Evolutionary conservation across 2,888 invertebrate species (phyloP), one percentile per base, ranked within the genome.

Genomic region (Prionchulus punctatus): DNA sequence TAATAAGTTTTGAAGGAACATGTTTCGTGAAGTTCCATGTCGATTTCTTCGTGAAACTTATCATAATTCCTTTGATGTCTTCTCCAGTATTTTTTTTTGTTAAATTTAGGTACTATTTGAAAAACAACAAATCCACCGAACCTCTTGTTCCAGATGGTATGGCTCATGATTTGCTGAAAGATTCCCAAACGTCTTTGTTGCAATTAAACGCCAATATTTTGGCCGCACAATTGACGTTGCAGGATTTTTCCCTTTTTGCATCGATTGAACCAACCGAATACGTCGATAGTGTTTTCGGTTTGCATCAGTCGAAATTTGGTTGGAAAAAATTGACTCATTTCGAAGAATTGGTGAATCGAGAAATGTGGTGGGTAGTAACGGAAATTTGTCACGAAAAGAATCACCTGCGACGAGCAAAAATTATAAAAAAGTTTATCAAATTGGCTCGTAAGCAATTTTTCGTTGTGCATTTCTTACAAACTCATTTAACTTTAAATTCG

Each of bases 351-450:
- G 94, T 94, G 58, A 98, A 99, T 75, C 83, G 86, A 65, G 96
- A 99, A 54, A 70, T 69, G 68, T 70, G 66, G 74, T 99, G 98
- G 98, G 96, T 98, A 21, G 91, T 94, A 2, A 91, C 92, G 18
- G 98, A 98, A 76, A 86, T 99, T 45, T 90, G 92, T 65, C 82
- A 82, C 60, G 98, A 99, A 73, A 83, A 84, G 68, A 91, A 86
- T 60, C 85, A 91, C 54, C 68, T 73, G 60, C 81, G 89, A 58
- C 79, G 98, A 60, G 89, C 88, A 76, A 92, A 92, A 78, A 87
- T 94, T 62, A 84, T 99, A 61, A 99, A 99, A 74, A 91, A 98
- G 72, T 99, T 99, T 73, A 87, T 98, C 63, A 96, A 98, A 80
- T 88, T 98, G 63, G 94, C 94, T 43, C 66, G 75, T 80, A 72